Evolutionary conservation across 2,888 invertebrate genomes (phyloP), one percentile per base, ranked within the genome.

Genomic region (Idaea dimidiata): DNA sequence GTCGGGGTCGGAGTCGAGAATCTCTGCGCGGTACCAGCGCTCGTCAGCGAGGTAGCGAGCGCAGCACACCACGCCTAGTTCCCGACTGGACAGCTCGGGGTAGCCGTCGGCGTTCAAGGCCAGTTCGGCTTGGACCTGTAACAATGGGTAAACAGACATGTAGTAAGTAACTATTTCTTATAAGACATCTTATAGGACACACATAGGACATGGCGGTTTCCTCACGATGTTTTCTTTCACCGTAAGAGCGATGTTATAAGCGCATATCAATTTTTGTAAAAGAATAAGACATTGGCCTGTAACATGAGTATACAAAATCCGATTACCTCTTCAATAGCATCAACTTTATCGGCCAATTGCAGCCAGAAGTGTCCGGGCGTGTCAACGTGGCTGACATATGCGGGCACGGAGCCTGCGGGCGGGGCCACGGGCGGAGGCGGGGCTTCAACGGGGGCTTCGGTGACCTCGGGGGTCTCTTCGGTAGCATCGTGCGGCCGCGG

Each of bases 1-100:
- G 68, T 96, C 96, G 6, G 94, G 93, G 68, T 96, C 95, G 0
- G 96, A 94, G 79, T 97, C 97, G 55, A 98, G 94, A 8, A 99
- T 95, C 79, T 95, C 95, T 0, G 98, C 99, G 64, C 99, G 94
- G 84, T 99, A 99, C 99, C 99, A 99, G 68, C 94, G 94, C 55
- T 96, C 95, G 79, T 99, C 97, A 1, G 94, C 95, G 0, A 95
- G 94, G 82, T 97, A 98, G 76, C 96, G 95, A 0, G 98, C 98
- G 59, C 95, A 93, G 73, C 96, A 97, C 0, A 95, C 77, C 0
- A 94, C 93, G 7, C 95, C 95, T 62, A 94, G 89, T 58, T 94
- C 94, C 1, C 94, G 92, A 61, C 83, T 94, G 62, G 93, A 93
- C 10, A 95, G 81, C 54, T 94, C 91, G 0, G 93, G 80, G 78